Evolutionary conservation across 2,888 invertebrate genomes (phyloP), one percentile per base, ranked within the genome.

Genomic region (Chymomyza amoena): DNA sequence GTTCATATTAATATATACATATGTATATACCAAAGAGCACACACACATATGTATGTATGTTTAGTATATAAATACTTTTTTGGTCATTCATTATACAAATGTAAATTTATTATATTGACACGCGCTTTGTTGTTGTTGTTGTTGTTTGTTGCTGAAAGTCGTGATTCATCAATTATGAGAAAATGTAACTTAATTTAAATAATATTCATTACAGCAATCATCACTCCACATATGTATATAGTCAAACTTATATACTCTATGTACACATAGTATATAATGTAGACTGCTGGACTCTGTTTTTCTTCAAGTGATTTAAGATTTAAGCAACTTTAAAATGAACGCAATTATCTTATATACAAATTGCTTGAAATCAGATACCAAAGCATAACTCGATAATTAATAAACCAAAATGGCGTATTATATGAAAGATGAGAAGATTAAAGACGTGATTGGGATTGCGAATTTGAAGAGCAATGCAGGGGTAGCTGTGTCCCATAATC

Each of bases 91-190:
- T 54, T 52, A 4, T 68, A 25, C 50, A 61, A 4, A 60, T 70
- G 75, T 61, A 66, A 65, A 69, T 77, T 66, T 54, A 64, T 60
- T 67, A 68, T 78, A 60, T 66, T 70, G 69, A 52, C 61, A 60
- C 39, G 64, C 68, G 51, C 16, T 61, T 64, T 51, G 25, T 67
- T 61, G 54, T 67, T 72, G 59, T 72, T 72, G 69, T 66, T 67
- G 68, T n/a, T n/a, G n/a, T n/a, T n/a, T n/a, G n/a, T 72, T 72
- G 69, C 68, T 67, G 68, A 32, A 25, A 54, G 59, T 51, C 64
- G 64, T 81, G 81, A 81, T 67, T 83, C 76, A 81, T 80, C 76
- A 81, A 60, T 70, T 73, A 71, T 76, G 70, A 60, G 78, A 81
- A 63, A 68, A 66, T 70, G 68, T 45, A 13, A 45, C 66, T 70